A percentile compares a stretch with the other conserved stretches of the same genome.
These are phyloP conservation scores for Montipora foliosa DNA, from an alignment of 64 coral and sea anemone species.

Conservation along the genomic window DNA sequence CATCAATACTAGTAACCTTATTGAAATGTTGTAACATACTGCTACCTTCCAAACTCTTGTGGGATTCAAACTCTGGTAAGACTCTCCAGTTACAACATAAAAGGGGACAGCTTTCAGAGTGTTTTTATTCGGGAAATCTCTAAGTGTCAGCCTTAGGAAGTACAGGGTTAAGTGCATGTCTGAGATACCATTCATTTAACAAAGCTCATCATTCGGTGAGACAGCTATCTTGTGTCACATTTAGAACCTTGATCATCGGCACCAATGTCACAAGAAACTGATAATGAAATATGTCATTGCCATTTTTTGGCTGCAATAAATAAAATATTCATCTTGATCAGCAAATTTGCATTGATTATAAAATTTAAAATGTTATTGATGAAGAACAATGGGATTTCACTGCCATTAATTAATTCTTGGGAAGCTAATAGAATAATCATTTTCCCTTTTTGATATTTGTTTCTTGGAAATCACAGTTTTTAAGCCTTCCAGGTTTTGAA, in stretches of 20 bases:
- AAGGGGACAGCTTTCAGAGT: too few species aligned
- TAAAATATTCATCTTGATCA: neutral
- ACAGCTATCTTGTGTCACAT: too few species aligned
- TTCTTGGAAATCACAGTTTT: neutral
- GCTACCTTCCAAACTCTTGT: too few species aligned
- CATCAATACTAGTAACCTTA: too few species aligned
- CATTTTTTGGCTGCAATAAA: neutral
- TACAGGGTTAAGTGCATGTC: too few species aligned
- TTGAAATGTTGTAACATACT: too few species aligned
- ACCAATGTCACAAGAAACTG: neutral
- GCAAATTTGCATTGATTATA: neutral
- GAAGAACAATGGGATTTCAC: neutral
- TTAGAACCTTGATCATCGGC: neutral
- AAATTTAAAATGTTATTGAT: neutral
- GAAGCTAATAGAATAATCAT: slow-evolving; percentile 31
- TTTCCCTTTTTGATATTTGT: slow-evolving; percentile 10
- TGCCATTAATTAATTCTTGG: slow-evolving; percentile 22
- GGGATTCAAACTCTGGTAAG: too few species aligned
- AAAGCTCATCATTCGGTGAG: too few species aligned
- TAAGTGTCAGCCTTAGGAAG: too few species aligned
- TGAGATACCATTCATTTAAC: too few species aligned
- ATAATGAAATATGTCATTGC: neutral
- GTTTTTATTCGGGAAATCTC: too few species aligned
- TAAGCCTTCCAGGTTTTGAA: neutral
- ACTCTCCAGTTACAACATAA: too few species aligned